Evolutionary conservation across 2,888 invertebrate species (phyloP), one percentile per base, ranked within the genome.

Genomic region (Brenthis daphne): DNA sequence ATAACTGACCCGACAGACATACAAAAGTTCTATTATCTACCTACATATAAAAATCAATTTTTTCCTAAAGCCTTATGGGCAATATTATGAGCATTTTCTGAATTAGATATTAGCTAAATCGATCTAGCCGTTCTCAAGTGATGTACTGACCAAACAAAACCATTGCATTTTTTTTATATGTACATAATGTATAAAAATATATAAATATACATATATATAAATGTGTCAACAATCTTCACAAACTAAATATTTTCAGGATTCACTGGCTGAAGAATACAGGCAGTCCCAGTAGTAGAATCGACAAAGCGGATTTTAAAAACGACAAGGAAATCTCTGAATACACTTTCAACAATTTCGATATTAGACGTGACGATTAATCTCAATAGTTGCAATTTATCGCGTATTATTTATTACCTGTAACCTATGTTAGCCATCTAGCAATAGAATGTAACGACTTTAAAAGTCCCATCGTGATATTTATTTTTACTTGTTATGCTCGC

Each of bases 201-300:
- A 1, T 1, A 20, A 20, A 20, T 20, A 29, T 29, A 24, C 16
- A 1, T 11, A 8, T 5, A 16, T 33, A 37, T 33, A 47, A 6
- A 29, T 6, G 29, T 29, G 29, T 5, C 29, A 29, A 16, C 24
- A 24, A 50, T 47, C 11, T 51, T 63, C 11, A 47, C 6, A 16
- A 51, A 8, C 50, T 37, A 53, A 13, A 66, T 37, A 57, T 74
- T 85, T 82, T 79, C 84, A 94, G 94, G 93, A 88, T 89, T 81
- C 79, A 85, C 48, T 93, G 93, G 93, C 74, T 97, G 64, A 91
- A 94, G 77, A 91, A 90, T 47, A 95, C 93, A 6, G 97, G 97
- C 55, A 97, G 97, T 82, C 97, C 97, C 0, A 93, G 94, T 74
- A 96, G 96, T 57, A 90, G 90, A 74, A 96, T 97, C 75, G 96